These are phyloP conservation scores for Bursaphelenchus mucronatus DNA, from an alignment of 1,140 invertebrate species.

Conservation along the genomic window DNA sequence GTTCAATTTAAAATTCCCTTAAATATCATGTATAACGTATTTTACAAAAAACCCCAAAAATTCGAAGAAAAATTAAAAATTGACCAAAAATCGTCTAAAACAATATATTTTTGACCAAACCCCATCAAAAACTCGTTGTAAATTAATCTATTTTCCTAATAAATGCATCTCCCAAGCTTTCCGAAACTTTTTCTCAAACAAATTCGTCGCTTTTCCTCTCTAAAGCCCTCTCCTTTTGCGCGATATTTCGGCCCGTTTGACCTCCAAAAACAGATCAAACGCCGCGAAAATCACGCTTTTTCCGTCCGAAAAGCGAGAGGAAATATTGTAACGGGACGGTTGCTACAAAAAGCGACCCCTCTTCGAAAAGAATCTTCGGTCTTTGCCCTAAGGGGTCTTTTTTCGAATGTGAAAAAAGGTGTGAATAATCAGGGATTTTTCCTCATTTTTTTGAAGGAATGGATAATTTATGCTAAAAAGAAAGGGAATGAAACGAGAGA, in stretches of 20 bases:
- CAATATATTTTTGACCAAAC: not conserved
- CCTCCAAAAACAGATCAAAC: constrained; percentile 1
- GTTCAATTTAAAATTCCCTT: not conserved
- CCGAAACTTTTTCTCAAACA: not conserved
- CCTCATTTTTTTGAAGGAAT: too few species aligned
- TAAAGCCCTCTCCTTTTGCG: not conserved
- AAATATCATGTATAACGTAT: not conserved
- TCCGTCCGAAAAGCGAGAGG: too few species aligned
- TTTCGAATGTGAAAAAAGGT: too few species aligned
- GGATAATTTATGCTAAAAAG: too few species aligned
- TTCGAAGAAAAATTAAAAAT: not conserved
- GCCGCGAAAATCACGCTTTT: not conserved
- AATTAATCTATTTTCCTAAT: not conserved
- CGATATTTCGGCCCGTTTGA: not conserved
- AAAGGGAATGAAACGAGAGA: too few species aligned
- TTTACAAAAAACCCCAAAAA: not conserved
- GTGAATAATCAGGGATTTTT: too few species aligned
- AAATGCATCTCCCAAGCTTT: not conserved
- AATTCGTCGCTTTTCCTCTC: not conserved
- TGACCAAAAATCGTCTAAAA: not conserved
- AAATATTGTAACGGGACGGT: too few species aligned
- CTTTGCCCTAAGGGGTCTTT: too few species aligned
- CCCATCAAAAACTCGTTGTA: not conserved
- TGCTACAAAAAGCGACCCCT: too few species aligned
- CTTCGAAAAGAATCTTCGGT: too few species aligned